Percentiles rank a stretch among this genome's conserved stretches.
These are phyloP conservation scores for Hoplodrina blanda DNA, from an alignment of 2,888 invertebrate genomes.

Conservation along the genomic window DNA sequence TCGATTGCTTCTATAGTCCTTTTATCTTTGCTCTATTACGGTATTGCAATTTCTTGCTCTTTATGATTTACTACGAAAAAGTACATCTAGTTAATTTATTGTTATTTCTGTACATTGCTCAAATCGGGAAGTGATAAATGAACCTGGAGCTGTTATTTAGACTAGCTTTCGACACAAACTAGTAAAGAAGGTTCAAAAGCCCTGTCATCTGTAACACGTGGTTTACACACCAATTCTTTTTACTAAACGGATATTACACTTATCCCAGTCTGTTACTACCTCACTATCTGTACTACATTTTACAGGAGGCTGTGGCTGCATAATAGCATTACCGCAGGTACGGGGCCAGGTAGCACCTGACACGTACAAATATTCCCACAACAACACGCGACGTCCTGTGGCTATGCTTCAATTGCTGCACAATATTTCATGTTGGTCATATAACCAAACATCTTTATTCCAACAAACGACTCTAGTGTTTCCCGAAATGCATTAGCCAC, in stretches of 20 bases:
- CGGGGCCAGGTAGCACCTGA: constrained; percentile 80
- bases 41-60: constrained; percentile 8
- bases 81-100: neutral
- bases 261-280: constrained; percentile 41
- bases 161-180: neutral
- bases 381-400: constrained; percentile 59
- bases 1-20: constrained; percentile 50
- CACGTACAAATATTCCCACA: constrained; percentile 77
- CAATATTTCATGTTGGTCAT: constrained; percentile 30
- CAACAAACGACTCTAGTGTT: neutral
- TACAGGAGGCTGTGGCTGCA: constrained; percentile 58
- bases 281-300: constrained; percentile 50
- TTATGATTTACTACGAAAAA: constrained; percentile 15
- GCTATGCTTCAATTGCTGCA: constrained; percentile 44
- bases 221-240: constrained; percentile 6
- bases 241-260: constrained; percentile 39
- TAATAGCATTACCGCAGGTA: constrained; percentile 82
- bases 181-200: neutral
- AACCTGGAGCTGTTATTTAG: neutral
- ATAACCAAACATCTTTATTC: constrained; percentile 11
- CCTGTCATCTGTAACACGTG: neutral
- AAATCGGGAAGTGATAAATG: neutral
- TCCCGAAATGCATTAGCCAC: constrained; percentile 13
- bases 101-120: neutral
- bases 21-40: constrained; percentile 39